Percentiles rank a stretch among this genome's conserved stretches.
phyloP scores from a whole-genome alignment of 2,888 invertebrate genomes.

The Stramonita haemastoma region DNA sequence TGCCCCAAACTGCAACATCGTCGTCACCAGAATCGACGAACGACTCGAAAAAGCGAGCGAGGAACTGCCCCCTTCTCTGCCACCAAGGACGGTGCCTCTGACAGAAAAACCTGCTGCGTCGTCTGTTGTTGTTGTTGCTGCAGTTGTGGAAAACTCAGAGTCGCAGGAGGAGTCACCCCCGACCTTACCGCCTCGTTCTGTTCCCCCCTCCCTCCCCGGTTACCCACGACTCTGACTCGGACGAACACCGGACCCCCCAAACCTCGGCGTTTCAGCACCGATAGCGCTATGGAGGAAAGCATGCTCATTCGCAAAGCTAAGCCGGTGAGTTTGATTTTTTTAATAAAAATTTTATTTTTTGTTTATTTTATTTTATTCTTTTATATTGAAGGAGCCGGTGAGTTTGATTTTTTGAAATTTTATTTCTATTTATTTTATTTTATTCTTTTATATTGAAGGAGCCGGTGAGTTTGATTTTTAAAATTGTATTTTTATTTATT shows the following conservation, averaged over 20 bases:
- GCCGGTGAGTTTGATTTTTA: not conserved
- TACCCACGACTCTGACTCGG: no score
- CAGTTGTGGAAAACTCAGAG: not conserved
- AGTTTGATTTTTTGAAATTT: not conserved
- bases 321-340: constrained; percentile 10
- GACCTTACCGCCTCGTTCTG: not conserved
- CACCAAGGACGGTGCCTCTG: not conserved
- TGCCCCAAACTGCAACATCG: not conserved
- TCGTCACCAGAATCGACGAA: not conserved
- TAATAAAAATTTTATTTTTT: no score
- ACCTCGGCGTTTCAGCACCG: not conserved
- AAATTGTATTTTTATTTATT: no score
- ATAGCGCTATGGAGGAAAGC: not conserved
- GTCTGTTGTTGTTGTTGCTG: no score
- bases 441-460: no score
- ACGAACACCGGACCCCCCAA: not conserved
- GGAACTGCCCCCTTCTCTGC: not conserved
- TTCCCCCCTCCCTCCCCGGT: not conserved
- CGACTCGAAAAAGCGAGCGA: not conserved
- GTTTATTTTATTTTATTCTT: not conserved
- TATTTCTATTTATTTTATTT: no score
- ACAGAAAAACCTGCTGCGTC: not conserved
- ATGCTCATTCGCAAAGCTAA: not conserved
- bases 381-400: not conserved
- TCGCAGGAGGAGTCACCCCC: not conserved